Evolutionary conservation across 2,797 vertebrate genomes (phyloP).

Genomic region (Phoebastria nigripes): DNA sequence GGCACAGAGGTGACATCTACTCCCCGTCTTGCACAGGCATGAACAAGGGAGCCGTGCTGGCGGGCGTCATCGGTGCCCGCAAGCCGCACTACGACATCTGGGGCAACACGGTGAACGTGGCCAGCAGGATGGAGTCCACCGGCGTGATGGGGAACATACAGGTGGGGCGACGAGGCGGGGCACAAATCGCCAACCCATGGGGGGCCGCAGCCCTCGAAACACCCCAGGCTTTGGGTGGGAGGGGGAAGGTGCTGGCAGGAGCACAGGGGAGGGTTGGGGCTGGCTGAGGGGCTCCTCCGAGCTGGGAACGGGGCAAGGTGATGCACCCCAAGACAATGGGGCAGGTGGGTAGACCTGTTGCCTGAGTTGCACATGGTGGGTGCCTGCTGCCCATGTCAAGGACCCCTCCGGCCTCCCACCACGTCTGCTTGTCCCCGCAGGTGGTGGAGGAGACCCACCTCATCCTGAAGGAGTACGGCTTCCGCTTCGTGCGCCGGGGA

Average conservation of each 20-base stretch:
- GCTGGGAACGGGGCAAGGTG: not conserved
- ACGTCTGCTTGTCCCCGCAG: conserved; percentile 57
- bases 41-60: conserved; percentile 91
- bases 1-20: accelerated
- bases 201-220: not conserved
- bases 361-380: accelerated
- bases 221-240: not conserved
- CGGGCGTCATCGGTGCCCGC: conserved; percentile 92
- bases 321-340: not conserved
- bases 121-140: conserved; percentile 96
- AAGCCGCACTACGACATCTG: conserved; percentile 97
- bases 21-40: conserved; percentile 74
- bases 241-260: not conserved
- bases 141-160: conserved; percentile 97
- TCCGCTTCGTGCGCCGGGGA: conserved; percentile 90
- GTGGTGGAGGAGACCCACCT: conserved; percentile 91
- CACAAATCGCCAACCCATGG: accelerated
- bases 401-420: not conserved
- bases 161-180: conserved; percentile 66
- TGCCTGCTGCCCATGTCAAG: not conserved
- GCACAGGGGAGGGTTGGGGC: accelerated
- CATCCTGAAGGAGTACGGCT: conserved; percentile 89
- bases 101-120: conserved; percentile 96
- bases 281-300: not conserved
- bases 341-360: not conserved